These are phyloP conservation scores for Molanna angustata DNA, from an alignment of 2,888 invertebrate genomes.

Conservation along the genomic window DNA sequence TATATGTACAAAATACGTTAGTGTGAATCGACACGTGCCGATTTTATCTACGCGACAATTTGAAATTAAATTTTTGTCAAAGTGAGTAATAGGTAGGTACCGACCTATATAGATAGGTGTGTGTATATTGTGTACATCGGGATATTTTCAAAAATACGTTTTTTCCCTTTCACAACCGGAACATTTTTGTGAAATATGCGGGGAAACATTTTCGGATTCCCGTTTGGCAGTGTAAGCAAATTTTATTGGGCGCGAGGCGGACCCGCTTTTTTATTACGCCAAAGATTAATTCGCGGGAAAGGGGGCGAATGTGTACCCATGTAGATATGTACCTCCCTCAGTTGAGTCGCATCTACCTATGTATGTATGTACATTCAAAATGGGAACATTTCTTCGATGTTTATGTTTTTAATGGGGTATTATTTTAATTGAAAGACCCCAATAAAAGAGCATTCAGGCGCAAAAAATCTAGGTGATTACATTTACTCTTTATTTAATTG, in stretches of 20 bases:
- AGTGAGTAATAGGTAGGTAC: no score
- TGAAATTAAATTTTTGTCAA: no score
- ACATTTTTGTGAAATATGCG: slow-evolving; percentile 22
- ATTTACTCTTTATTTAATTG: slow-evolving; percentile 19
- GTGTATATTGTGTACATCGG: no score
- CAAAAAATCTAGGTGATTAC: slow-evolving; percentile 16
- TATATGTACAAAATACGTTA: no score
- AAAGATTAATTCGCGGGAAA: slow-evolving; percentile 17
- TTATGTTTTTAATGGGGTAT: slow-evolving; percentile 23
- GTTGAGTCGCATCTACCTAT: neutral
- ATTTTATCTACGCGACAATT: no score
- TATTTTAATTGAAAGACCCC: slow-evolving; percentile 21
- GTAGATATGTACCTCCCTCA: slow-evolving; percentile 1
- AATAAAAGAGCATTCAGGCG: slow-evolving; percentile 19
- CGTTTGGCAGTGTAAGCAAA: slow-evolving; percentile 24
- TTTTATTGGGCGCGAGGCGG: slow-evolving; percentile 20
- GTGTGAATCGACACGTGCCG: no score
- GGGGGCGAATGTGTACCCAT: slow-evolving; percentile 7
- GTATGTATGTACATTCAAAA: slow-evolving; percentile 13
- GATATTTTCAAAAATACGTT: no score
- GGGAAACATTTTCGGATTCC: slow-evolving; percentile 18
- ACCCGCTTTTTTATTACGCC: slow-evolving; percentile 20
- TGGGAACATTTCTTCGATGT: slow-evolving; percentile 18
- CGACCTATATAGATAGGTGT: no score
- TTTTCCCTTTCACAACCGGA: no score